phyloP scores from a whole-genome alignment of 2,797 vertebrate species.

The Pseudochirops cupreus region DNA sequence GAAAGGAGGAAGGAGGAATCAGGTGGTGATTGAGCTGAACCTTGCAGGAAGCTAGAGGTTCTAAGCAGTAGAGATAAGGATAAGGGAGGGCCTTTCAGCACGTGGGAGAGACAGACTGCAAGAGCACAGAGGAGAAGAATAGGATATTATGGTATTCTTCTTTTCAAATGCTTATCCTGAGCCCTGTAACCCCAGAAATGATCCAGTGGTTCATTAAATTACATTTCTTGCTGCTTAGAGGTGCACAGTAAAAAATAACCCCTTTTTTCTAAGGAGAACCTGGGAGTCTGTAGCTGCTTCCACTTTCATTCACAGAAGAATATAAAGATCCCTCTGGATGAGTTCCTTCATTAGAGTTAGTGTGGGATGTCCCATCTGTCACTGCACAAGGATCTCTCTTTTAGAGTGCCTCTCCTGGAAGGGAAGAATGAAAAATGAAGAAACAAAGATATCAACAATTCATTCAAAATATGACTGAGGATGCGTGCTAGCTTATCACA shows the following conservation, averaged over 20 bases:
- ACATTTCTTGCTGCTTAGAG: neutral
- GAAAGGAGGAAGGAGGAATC: neutral
- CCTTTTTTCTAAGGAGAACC: neutral
- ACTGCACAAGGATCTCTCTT: neutral
- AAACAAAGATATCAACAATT: neutral
- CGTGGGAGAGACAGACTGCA: neutral
- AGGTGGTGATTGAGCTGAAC: neutral
- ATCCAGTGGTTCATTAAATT: neutral
- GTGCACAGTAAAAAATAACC: neutral
- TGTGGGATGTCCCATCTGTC: neutral
- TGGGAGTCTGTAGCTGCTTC: neutral
- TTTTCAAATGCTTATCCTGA: neutral
- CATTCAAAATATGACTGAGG: neutral
- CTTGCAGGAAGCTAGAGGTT: neutral
- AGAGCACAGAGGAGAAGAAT: neutral
- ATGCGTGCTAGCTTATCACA: neutral
- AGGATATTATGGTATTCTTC: neutral
- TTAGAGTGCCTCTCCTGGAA: neutral
- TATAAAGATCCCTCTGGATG: neutral
- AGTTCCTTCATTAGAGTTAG: neutral
- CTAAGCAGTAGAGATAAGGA: neutral
- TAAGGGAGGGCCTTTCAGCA: too few species aligned
- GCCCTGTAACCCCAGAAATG: neutral
- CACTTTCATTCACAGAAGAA: neutral
- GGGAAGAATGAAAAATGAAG: neutral